Conservation (phyloP, 2,113 vertebrate genomes). For the Mormyrus iriodes region DNA sequence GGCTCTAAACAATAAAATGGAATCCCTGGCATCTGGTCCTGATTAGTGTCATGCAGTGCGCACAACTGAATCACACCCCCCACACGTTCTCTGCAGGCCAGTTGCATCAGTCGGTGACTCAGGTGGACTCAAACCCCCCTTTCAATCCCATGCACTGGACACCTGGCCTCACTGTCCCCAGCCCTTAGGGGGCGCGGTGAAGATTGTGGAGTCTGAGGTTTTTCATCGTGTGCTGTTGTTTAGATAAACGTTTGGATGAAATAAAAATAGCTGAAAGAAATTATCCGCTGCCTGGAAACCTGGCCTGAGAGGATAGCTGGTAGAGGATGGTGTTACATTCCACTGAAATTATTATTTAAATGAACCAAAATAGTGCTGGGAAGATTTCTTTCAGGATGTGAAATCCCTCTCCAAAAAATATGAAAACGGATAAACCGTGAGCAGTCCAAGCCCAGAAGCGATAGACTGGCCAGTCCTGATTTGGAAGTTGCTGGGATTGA, state of each 20-base stretch:
- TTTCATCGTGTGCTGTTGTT: not conserved
- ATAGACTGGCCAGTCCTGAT: not conserved
- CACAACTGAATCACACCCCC: conserved; percentile 12
- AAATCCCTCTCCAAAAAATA: not conserved
- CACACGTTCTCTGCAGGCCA: not conserved
- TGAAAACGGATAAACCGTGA: not conserved
- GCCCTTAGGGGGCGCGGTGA: not conserved
- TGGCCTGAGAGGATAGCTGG: not conserved
- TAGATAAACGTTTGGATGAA: not conserved
- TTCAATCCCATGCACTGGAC: not conserved
- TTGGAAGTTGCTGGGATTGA: not conserved
- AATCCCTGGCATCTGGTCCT: conserved; percentile 13
- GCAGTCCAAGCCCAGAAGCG: not conserved
- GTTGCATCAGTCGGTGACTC: not conserved
- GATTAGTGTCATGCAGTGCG: not conserved
- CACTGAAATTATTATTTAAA: not conserved
- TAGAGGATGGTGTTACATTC: not conserved
- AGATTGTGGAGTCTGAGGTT: not conserved
- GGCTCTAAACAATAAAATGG: conserved; percentile 16
- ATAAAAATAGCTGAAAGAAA: not conserved
- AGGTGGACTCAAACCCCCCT: not conserved
- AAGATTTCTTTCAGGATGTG: not conserved
- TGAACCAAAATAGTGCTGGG: not conserved
- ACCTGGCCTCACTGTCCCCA: not conserved
- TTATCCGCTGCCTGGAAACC: not conserved